Evolutionary conservation across 2,797 vertebrate species (phyloP).

Genomic region (Arrhamphus sclerolepis): DNA sequence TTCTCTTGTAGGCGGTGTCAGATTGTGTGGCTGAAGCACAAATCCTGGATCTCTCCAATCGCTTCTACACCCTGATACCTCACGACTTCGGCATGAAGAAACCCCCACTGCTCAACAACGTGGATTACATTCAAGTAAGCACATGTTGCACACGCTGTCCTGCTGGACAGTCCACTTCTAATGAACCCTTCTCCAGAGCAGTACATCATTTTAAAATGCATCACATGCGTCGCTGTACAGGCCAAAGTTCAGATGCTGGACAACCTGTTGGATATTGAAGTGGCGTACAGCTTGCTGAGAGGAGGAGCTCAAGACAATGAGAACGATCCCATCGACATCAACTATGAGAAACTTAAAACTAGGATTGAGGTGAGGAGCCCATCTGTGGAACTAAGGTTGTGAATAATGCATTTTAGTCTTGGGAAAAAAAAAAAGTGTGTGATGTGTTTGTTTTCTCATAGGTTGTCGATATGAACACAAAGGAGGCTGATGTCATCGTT

Average conservation of each 20-base stretch:
- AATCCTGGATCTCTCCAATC: conserved; percentile 96
- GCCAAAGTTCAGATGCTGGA: conserved; percentile 98
- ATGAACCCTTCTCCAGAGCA: background rate
- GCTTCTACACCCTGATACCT: conserved; percentile 97
- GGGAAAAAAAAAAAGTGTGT: background rate
- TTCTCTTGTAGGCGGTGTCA: conserved; percentile 85
- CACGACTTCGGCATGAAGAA: conserved; percentile 99
- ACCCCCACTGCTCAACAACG: conserved; percentile 90
- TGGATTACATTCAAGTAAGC: conserved; percentile 93
- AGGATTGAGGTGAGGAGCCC: conserved; percentile 87
- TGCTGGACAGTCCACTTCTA: too few relatives aligned
- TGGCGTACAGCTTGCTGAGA: conserved; percentile 96
- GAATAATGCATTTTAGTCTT: background rate
- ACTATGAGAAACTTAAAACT: conserved; percentile 97
- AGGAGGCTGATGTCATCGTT: conserved; percentile 89
- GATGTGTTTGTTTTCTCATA: conserved; percentile 58
- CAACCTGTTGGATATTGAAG: conserved; percentile 97
- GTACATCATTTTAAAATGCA: conserved; percentile 3
- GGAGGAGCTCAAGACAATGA: conserved; percentile 92
- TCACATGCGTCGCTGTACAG: conserved; percentile 63
- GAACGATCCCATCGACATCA: conserved; percentile 95
- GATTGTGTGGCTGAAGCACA: conserved; percentile 85
- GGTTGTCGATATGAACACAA: conserved; percentile 91
- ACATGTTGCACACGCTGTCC: too few relatives aligned
- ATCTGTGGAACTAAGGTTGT: background rate